A percentile compares a stretch with the other conserved stretches of the same genome.
These are phyloP conservation scores for Caerostris extrusa DNA, from an alignment of 1,140 invertebrate species.

Conservation along the genomic window DNA sequence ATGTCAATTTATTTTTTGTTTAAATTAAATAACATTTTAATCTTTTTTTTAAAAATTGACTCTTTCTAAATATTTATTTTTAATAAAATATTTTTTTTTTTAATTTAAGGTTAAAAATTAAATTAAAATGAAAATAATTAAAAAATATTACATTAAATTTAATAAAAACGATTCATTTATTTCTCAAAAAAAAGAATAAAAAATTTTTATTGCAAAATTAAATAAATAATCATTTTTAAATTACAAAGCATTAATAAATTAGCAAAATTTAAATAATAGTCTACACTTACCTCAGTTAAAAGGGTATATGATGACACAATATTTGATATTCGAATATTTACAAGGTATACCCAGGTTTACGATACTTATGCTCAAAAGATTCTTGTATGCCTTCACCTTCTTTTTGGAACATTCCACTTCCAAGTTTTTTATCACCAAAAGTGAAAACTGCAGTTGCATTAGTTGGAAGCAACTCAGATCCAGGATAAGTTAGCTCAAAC, in stretches of 20 bases:
- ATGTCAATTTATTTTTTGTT: too few species aligned
- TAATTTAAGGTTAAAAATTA: too few species aligned
- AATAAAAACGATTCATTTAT: not conserved
- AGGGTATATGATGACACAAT: conserved; percentile 78
- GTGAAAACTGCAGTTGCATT: conserved; percentile 79
- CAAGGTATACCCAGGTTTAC: conserved; percentile 79
- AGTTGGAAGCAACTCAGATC: conserved; percentile 78
- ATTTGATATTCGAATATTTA: conserved; percentile 79
- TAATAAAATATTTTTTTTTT: too few species aligned
- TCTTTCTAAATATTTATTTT: too few species aligned
- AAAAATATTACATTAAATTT: not conserved
- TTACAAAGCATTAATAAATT: not conserved
- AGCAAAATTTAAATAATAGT: too few species aligned
- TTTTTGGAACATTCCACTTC: conserved; percentile 79
- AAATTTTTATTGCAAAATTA: not conserved
- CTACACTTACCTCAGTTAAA: conserved; percentile 75
- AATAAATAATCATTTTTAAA: not conserved
- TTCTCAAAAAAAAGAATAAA: not conserved
- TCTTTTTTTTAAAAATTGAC: too few species aligned
- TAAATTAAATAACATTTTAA: too few species aligned
- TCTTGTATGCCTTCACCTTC: conserved; percentile 76
- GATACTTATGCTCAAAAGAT: conserved; percentile 78
- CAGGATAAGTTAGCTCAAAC: conserved; percentile 78
- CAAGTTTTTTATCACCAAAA: conserved; percentile 79
- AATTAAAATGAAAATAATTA: too few species aligned